Evolutionary conservation across 2,113 vertebrate genomes (phyloP).

Genomic region (Felis chaus): DNA sequence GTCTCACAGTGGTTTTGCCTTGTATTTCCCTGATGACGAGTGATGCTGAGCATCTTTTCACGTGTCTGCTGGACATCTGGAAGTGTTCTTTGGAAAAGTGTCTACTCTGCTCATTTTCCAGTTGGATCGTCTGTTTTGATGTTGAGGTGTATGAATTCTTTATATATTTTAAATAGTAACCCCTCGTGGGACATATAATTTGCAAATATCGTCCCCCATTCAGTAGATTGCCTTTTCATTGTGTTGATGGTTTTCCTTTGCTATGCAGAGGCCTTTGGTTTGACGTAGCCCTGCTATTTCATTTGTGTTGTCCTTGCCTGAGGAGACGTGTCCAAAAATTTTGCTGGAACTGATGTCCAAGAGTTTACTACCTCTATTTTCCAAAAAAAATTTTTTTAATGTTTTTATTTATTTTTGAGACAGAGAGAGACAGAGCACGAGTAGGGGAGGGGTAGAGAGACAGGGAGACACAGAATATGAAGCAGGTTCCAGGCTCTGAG

Average conservation of each 20-base stretch:
- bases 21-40: too few species aligned
- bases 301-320: neutral
- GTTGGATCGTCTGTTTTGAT: neutral
- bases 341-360: neutral
- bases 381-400: too few species aligned
- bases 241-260: neutral
- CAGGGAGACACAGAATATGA: too few species aligned
- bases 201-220: neutral
- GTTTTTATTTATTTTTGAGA: too few species aligned
- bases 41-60: too few species aligned
- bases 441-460: too few species aligned
- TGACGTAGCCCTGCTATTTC: neutral
- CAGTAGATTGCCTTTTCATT: neutral
- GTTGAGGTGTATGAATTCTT: neutral
- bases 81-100: neutral
- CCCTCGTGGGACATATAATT: neutral
- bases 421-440: too few species aligned
- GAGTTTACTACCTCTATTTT: neutral
- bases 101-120: neutral
- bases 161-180: too few species aligned
- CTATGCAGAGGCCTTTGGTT: neutral
- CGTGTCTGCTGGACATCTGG: too few species aligned
- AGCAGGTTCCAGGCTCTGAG: too few species aligned
- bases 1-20: neutral
- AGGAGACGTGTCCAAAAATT: neutral